Evolutionary conservation across 2,113 vertebrate species (phyloP), one percentile per base, ranked within the genome.

Genomic region (Lathamus discolor): DNA sequence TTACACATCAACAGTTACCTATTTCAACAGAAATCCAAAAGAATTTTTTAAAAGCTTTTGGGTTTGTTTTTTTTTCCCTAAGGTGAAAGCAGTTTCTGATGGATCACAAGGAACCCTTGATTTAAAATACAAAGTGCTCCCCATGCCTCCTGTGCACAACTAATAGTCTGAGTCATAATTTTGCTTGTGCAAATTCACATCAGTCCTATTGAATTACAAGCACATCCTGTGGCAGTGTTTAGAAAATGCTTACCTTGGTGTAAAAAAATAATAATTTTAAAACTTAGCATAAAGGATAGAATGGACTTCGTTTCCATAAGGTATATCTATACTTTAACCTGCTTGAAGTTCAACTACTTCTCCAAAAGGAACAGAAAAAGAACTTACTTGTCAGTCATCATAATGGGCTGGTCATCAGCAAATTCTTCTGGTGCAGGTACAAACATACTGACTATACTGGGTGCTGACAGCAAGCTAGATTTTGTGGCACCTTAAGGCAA

Each of bases 391-490:
- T 99, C 99, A 48, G 99, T 98, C 99, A 99, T 99, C 59, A 99
- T 96, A 11, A 98, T 98, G 0, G 99, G 99, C 96, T 99, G 99
- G 92, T 99, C 99, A 33, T 99, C 99, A 18, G 99, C 98, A 97
- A 99, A 99, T 94, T 99, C 99, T 93, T 99, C 99, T 3, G 99
- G 99, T 7, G 99, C 99, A 9, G 99, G 99, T 44, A 99, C 99
- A 92, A 99, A 99, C 99, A 99, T 99, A 95, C 99, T 99, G 95
- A 99, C 99, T 13, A 99, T 99, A 96, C 99, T 99, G 13, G 99
- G 99, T 43, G 99, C 99, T 44, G 99, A 99, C 46, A 99, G 98
- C 75, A 99, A 98, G 93, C 99, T 99, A 95, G 99, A 99, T 96
- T 99, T 99, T 12, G 99, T 99, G 31, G 98, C 99, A 88, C 99